A percentile compares a stretch with the other conserved stretches of the same genome.
Evolutionary conservation across 2,113 vertebrate species (phyloP).

Genomic region (Lepisosteus oculatus): DNA sequence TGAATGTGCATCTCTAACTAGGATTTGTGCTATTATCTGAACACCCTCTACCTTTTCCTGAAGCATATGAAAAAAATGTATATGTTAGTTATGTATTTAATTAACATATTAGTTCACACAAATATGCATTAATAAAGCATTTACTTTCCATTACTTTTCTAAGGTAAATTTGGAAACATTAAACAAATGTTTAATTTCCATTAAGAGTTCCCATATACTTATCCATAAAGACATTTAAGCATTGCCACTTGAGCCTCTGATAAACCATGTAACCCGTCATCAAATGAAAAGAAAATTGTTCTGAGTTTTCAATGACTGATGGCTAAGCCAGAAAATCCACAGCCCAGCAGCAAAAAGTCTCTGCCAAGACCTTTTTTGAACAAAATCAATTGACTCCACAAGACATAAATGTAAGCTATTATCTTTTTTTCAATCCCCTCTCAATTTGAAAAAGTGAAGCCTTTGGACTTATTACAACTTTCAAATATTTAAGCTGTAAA

Average conservation of each 20-base stretch:
- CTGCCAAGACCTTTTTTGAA: conserved; percentile 42
- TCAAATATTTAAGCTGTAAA: conserved; percentile 22
- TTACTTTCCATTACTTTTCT: too few relatives aligned
- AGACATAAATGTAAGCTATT: conserved; percentile 43
- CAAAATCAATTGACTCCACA: conserved; percentile 53
- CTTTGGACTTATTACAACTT: conserved; percentile 27
- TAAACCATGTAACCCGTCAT: conserved; percentile 16
- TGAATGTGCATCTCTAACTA: too few relatives aligned
- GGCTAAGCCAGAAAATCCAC: conserved; percentile 42
- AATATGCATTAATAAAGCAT: too few relatives aligned
- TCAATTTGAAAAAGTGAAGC: conserved; percentile 52
- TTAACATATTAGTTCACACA: too few relatives aligned
- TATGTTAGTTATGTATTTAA: too few relatives aligned
- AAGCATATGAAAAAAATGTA: too few relatives aligned
- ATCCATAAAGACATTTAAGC: conserved; percentile 1
- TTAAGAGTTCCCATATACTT: background rate
- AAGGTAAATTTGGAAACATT: too few relatives aligned
- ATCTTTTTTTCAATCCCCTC: conserved; percentile 54
- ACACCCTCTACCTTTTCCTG: too few relatives aligned
- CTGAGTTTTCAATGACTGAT: conserved; percentile 37
- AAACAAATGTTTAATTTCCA: background rate
- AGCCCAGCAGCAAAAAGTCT: conserved; percentile 34
- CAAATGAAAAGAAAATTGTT: conserved; percentile 44
- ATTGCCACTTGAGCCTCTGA: background rate
- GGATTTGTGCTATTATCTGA: too few relatives aligned